These are phyloP conservation scores for Dysidea cf. avara DNA, from an alignment of 37 sponge, comb jelly and placozoan species.

Conservation along the genomic window DNA sequence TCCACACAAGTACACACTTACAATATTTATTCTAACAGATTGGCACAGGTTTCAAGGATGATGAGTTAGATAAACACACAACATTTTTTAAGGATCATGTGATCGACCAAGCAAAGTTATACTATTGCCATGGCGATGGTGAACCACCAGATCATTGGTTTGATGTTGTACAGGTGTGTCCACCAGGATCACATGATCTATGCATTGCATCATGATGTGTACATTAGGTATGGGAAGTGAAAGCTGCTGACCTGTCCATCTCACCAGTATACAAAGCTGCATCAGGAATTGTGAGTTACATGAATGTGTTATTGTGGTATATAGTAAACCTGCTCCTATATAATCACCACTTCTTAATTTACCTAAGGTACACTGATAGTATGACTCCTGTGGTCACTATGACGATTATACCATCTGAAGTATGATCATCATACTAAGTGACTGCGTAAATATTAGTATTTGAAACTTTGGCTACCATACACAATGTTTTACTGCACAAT, in stretches of 20 bases:
- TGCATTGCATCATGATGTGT: not conserved
- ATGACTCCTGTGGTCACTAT: not conserved
- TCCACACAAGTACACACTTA: no score
- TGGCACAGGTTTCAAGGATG: constrained; percentile 98
- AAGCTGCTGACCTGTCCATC: constrained; percentile 95
- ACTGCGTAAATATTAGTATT: no score
- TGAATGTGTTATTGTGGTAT: not conserved
- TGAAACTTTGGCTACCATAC: no score
- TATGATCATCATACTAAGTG: no score
- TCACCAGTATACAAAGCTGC: constrained; percentile 96
- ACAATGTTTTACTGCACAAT: no score
- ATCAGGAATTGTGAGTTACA: constrained; percentile 71
- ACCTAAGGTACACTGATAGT: no score
- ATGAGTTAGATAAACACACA: constrained; percentile 79
- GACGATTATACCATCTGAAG: no score
- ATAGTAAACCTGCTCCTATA: no score
- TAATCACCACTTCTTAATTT: no score
- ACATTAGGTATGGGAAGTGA: constrained; percentile 95
- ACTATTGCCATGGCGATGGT: constrained; percentile 77
- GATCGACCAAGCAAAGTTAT: constrained; percentile 69
- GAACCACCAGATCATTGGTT: constrained; percentile 92
- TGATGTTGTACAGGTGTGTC: constrained; percentile 66
- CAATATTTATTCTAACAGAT: constrained; percentile 53
- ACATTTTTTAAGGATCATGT: constrained; percentile 78
- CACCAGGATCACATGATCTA: not conserved